Evolutionary conservation across 2,797 vertebrate species (phyloP), one percentile per base, ranked within the genome.

Genomic region (Gila robusta): DNA sequence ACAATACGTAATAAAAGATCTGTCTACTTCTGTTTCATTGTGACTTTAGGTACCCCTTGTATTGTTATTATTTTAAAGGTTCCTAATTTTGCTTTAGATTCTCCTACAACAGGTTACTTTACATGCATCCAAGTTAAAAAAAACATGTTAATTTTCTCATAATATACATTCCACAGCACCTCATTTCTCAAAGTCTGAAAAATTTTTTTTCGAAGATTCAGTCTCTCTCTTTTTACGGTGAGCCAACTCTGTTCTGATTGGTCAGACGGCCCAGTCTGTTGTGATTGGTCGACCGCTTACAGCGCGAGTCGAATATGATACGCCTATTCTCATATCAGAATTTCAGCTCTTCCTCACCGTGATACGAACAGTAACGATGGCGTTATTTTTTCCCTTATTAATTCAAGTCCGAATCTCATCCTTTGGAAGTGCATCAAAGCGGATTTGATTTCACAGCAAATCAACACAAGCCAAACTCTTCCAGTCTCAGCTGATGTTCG

Each of bases 351-450:
- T 56, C 21, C 21, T 56, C 5, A 19, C 49, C 17, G 49, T 19
- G 8, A 54, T 9, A 23, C 1, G 23, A 59, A 59, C 56, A 59
- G 56, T 59, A n/a, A 59, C 1, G 1, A 59, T 11, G 56, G 56
- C 9, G 4, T n/a, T 0, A 1, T 4, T 59, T 59, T 59, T n/a
- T 14, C 10, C 56, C 4, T 0, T 26, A 26, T 26, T 9, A 62
- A 59, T 56, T 56, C 2, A 56, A 54, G 5, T 17, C 49, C 0
- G 49, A 52, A 19, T 59, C 8, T 23, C 3, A 59, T 56, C 8
- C 54, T 56, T 56, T 56, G 23, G 56, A 54, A 54, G 19, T 21
- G 52, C 52, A 54, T 19, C 49, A 52, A 52, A 54, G 6, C 21
- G 52, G 19, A 54, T 54, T 54, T 54, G 17, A 19, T 54, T 54